These are phyloP conservation scores for Erannis defoliaria DNA, from an alignment of 2,888 invertebrate species.

Conservation along the genomic window DNA sequence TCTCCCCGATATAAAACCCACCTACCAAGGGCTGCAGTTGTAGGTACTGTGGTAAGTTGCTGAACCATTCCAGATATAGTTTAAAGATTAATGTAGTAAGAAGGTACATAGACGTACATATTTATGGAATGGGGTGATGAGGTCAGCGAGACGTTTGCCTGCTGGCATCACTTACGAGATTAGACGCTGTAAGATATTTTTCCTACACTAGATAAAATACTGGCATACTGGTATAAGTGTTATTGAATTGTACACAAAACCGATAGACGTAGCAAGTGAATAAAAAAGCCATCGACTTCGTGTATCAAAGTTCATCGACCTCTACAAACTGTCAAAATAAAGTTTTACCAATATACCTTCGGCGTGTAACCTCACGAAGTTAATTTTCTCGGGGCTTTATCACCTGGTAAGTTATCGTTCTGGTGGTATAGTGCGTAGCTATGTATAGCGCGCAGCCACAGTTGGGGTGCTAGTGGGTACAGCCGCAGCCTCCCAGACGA, in stretches of 20 bases:
- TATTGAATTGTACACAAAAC: not conserved
- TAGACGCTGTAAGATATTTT: too few relatives aligned
- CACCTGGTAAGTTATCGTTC: conserved; percentile 3
- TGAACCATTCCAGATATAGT: not conserved
- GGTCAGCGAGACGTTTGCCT: too few relatives aligned
- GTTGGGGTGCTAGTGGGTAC: not conserved
- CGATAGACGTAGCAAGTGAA: not conserved
- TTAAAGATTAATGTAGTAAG: not conserved
- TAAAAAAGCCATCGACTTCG: not conserved
- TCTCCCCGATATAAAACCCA: too few relatives aligned
- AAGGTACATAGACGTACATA: too few relatives aligned
- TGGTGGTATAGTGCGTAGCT: conserved; percentile 23
- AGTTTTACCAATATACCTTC: not conserved
- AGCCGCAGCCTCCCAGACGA: conserved; percentile 43
- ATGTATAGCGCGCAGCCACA: conserved; percentile 38
- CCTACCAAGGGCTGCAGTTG: too few relatives aligned
- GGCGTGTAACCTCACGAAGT: conserved; percentile 5
- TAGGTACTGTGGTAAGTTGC: not conserved
- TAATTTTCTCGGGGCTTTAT: conserved; percentile 9
- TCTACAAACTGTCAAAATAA: not conserved
- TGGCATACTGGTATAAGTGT: too few relatives aligned
- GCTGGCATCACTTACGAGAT: too few relatives aligned
- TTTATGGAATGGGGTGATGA: too few relatives aligned
- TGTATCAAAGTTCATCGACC: not conserved
- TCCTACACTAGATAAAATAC: too few relatives aligned